Conservation (phyloP, 2,797 vertebrate species). For the Acanthis flammea region DNA sequence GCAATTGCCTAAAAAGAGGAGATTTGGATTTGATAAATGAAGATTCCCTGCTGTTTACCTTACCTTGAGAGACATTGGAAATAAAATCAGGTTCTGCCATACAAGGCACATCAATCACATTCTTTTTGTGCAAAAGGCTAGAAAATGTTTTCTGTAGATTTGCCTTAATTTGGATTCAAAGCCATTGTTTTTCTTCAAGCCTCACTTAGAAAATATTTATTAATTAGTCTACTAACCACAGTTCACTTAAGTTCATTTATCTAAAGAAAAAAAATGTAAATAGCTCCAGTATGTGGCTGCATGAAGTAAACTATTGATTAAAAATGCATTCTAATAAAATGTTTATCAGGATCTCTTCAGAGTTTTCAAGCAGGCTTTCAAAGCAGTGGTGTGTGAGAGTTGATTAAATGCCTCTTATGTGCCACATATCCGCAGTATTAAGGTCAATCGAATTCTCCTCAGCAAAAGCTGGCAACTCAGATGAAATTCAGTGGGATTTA, state of each 20-base stretch:
- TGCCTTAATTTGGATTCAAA: not conserved
- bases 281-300: not conserved
- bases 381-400: not conserved
- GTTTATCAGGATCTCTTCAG: not conserved
- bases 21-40: not conserved
- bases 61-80: not conserved
- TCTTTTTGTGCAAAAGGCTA: not conserved
- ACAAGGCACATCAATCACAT: not conserved
- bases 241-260: not conserved
- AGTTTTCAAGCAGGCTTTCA: slow-evolving; percentile 5
- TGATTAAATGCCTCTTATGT: slow-evolving; percentile 14
- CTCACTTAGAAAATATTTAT: not conserved
- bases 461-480: slow-evolving; percentile 19
- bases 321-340: slow-evolving; percentile 6
- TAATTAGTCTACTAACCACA: not conserved
- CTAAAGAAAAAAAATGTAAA: not conserved
- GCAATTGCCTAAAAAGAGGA: not conserved
- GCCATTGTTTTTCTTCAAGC: not conserved
- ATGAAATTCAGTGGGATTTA: slow-evolving; percentile 22
- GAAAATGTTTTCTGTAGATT: not conserved
- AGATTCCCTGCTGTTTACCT: not conserved
- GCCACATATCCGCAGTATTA: not conserved
- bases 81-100: not conserved
- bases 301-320: not conserved
- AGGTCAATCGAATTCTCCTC: slow-evolving; percentile 22